Base-by-base conservation (phyloP, 2,797 vertebrate species). In the Synanceia verrucosa region DNA sequence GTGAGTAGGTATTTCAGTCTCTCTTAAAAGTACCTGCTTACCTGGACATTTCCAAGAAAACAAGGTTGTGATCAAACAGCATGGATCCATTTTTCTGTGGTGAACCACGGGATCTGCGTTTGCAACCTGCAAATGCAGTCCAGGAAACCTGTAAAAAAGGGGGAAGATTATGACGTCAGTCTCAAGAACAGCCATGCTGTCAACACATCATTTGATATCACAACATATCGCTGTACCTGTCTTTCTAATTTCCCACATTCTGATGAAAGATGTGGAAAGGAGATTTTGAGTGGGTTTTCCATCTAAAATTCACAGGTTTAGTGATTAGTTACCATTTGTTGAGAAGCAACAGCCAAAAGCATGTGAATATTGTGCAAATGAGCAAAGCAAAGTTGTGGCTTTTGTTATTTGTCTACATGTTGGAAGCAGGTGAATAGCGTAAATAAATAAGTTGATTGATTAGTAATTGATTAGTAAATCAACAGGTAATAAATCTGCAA, bases 211-310 rank as follows among this genome's bases (percentile, higher is more conserved):
- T 62, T 13, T 55, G 31, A 48, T 63, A 21, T 65, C n/a, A 37
- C 36, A 61, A 36, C 39, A 55, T 21, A 63, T 66, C 24, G 10
- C 34, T 67, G 67, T 84, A 91, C 87, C 88, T 92, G 86, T 85
- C 67, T 69, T 29, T 88, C 85, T 79, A 81, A 65, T 56, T 83
- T 85, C 44, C 72, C 78, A 78, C 65, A 81, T 18, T 88, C 55
- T 70, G 78, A 46, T 74, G 79, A 72, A 16, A 81, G 65, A 85
- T 60, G 66, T 53, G 66, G 58, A 58, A 85, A 73, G 31, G 86
- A 61, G 24, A 93, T 92, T 90, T 84, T 90, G 52, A 92, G 66
- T 10, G 91, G 91, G 67, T 86, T 89, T 86, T 82, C 89, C 78
- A 85, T 79, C 92, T 94, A 78, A 80, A 83, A 90, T 71, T 76